Base-by-base conservation (phyloP, 2,888 invertebrate species). In the Dioctria rufipes region DNA sequence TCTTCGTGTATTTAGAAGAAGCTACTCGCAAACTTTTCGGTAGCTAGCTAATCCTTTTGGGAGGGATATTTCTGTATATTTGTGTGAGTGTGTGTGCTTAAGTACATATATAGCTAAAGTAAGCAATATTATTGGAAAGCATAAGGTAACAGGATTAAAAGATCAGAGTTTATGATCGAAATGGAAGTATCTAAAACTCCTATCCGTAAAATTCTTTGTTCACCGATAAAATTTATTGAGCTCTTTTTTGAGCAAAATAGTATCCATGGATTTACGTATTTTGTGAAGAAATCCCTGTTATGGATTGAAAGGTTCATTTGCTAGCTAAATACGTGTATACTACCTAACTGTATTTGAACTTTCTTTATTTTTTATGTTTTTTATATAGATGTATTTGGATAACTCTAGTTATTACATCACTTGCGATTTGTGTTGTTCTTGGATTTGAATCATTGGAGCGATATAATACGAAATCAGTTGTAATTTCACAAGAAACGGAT, bases 401-500 rank as follows among this genome's bases (percentile, higher is more conserved):
- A 9, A 11, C 84, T 3, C 81, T 89, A 8, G 80, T 88, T 42
- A 60, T 85, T 3, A 83, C 83, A 3, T 86, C 87, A 0, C 80
- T 88, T 9, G 86, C 83, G 77, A 85, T 84, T 42, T 87, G 86
- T 69, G 84, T 87, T 43, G 75, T 85, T 49, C 84, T 89, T 54
- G 86, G 86, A 43, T 80, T 89, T 9, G 84, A 87, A 54, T 88
- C 88, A 6, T 84, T 87, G 61, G 82, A 87, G 61, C 87, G 87
- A 8, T 89, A 86, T 80, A 83, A 86, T 5, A 86, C 85, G 0
- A 88, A 88, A 80, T 88, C 88, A 81, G 88, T 87, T 0, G 88
- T 88, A 5, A 85, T 89, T 13, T 86, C 88, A 9, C 83, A 89
- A 3, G 88, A 89, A 80, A 86, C 86, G 11, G 88, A 89, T 82